Base-by-base conservation (phyloP, 2,888 invertebrate species). In the Eulithis prunata region DNA sequence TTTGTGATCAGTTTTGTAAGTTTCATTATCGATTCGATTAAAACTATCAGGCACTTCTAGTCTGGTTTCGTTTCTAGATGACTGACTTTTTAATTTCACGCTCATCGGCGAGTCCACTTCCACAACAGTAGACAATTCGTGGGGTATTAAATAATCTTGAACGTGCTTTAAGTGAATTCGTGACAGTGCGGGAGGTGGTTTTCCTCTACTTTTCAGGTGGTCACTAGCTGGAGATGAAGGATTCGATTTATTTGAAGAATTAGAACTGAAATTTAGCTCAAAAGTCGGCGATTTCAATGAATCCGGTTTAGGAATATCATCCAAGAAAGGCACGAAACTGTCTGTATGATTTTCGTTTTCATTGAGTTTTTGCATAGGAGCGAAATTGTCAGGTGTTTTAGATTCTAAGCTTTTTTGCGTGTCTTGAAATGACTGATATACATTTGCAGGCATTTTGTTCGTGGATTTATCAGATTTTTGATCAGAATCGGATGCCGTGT, bases 61-160 rank as follows among this genome's bases (percentile, higher is more conserved):
- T 55, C 80, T 83, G 7, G 70, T 74, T 55, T 83, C 79, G 46
- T 78, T 76, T 13, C 78, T 81, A 10, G 85, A 81, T 21, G 86
- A 81, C 54, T 83, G 81, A 60, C 75, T 87, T 80, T 87, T 89
- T 21, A 89, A 70, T 82, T 88, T 90, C 0, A 91, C 86, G 62
- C 95, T 95, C 73, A 93, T 94, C 0, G 95, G 95, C 0, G 95
- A 95, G 72, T 96, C 96, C 3, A 95, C 94, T 85, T 96, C 96
- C 0, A 95, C 85, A 52, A 96, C 96, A 2, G 95, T 95, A 7
- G 96, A 96, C 52, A 96, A 83, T 80, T 96, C 95, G 75, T 95
- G 95, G 0, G 93, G 93, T 58, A 86, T 72, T n/a, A 89, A 68
- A 63, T 76, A 71, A 47, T 88, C 90, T 68, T 86, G 81, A 2